A percentile compares a stretch with the other conserved stretches of the same genome.
These are phyloP conservation scores for Epizoanthus stellaris DNA, from an alignment of 92 coral and sea anemone species.

Conservation along the genomic window DNA sequence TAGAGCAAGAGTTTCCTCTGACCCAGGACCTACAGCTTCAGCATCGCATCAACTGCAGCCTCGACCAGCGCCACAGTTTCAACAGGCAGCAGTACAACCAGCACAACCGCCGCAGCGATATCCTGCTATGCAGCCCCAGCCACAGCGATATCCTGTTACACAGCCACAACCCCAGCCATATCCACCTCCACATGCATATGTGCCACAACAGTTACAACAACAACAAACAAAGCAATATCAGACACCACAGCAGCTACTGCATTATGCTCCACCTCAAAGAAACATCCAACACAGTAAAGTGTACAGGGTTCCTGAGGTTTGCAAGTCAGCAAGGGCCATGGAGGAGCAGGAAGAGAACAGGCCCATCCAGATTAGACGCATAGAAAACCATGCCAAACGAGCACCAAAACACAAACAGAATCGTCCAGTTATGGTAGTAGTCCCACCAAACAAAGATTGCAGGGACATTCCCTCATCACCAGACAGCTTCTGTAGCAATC, in stretches of 20 bases:
- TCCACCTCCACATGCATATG: conserved; percentile 1
- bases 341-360: conserved; percentile 2
- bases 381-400: not conserved
- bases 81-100: conserved; percentile 71
- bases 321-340: conserved; percentile 20
- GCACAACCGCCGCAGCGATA: conserved; percentile 36
- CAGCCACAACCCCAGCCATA: not conserved
- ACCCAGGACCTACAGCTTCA: conserved; percentile 35
- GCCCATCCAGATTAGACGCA: conserved; percentile 16
- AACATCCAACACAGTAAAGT: conserved; percentile 76
- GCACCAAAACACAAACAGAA: conserved; percentile 19
- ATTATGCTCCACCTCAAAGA: conserved; percentile 79
- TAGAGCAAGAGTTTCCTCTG: conserved; percentile 22
- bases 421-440: not conserved
- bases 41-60: conserved; percentile 5
- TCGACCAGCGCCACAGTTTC: conserved; percentile 42
- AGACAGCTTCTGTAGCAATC: conserved; percentile 60
- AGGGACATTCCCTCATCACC: conserved; percentile 60
- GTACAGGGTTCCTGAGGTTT: conserved; percentile 78
- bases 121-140: conserved; percentile 14
- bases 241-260: conserved; percentile 16
- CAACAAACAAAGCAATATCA: conserved; percentile 17
- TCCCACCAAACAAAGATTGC: conserved; percentile 33
- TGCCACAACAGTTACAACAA: conserved; percentile 8
- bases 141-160: conserved; percentile 9